Evolutionary conservation across 2,888 invertebrate species (phyloP).

Genomic region (Micoletzkya japonica): DNA sequence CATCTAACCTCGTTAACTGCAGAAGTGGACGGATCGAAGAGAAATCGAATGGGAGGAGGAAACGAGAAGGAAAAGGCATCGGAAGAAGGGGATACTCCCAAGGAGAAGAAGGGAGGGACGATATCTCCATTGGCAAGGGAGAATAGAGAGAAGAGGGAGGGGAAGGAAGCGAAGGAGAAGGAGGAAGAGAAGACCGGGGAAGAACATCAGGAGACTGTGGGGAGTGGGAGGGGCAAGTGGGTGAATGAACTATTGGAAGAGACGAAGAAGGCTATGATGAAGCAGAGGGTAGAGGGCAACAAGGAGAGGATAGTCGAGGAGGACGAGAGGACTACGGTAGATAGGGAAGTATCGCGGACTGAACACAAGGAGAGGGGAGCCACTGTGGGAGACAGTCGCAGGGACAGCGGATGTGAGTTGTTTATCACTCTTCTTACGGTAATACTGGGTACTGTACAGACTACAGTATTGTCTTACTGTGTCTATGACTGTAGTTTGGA

Average conservation of each 20-base stretch:
- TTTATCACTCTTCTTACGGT: no score
- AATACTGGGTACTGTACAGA: no score
- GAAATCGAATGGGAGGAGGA: background rate
- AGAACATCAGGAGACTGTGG: slow-evolving; percentile 55
- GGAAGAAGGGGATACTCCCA: slow-evolving; percentile 36
- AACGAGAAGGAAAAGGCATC: slow-evolving; percentile 39
- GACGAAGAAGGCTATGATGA: slow-evolving; percentile 40
- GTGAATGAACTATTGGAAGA: slow-evolving; percentile 52
- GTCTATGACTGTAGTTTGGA: no score
- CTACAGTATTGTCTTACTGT: no score
- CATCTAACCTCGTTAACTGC: no score
- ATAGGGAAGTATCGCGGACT: background rate
- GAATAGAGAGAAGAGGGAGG: no score
- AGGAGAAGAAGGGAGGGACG: background rate
- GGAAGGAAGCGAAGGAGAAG: background rate
- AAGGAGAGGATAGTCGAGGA: slow-evolving; percentile 32
- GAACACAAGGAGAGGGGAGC: background rate
- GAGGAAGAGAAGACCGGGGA: slow-evolving; percentile 11
- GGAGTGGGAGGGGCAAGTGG: slow-evolving; percentile 58
- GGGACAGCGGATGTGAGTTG: slow-evolving; percentile 29
- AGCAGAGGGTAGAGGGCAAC: slow-evolving; percentile 33
- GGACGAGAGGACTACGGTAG: background rate
- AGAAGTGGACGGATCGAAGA: background rate
- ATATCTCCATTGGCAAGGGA: background rate
- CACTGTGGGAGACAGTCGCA: slow-evolving; percentile 13